Evolutionary conservation across 2,797 vertebrate genomes (phyloP).

Genomic region (Peromyscus aztecus): DNA sequence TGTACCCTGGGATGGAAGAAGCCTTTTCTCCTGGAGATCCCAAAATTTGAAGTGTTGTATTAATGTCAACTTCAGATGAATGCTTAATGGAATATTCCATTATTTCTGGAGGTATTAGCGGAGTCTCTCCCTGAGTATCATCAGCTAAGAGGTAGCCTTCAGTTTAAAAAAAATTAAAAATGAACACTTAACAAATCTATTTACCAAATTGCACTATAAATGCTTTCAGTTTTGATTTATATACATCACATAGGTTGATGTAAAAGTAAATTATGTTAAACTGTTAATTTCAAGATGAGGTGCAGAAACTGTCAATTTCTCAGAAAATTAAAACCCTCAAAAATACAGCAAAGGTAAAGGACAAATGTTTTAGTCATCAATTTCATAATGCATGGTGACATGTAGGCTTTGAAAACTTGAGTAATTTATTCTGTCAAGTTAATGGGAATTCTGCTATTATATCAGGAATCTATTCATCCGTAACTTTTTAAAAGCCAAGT

Average conservation of each 20-base stretch:
- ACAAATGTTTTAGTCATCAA: constrained; percentile 72
- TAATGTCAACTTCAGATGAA: constrained; percentile 98
- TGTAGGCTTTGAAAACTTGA: constrained; percentile 63
- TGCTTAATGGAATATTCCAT: constrained; percentile 99
- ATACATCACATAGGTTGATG: constrained; percentile 81
- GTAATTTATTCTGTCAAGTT: constrained; percentile 58
- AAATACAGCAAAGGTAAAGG: constrained; percentile 66
- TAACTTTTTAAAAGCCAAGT: constrained; percentile 61
- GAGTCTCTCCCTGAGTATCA: constrained; percentile 99
- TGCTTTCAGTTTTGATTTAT: constrained; percentile 81
- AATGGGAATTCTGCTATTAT: constrained; percentile 56
- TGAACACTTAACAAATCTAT: constrained; percentile 85
- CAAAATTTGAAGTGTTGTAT: constrained; percentile 98
- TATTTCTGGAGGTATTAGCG: constrained; percentile 98
- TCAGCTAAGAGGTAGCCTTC: constrained; percentile 97
- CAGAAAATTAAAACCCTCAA: constrained; percentile 74
- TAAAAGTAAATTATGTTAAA: constrained; percentile 77
- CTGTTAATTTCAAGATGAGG: constrained; percentile 73
- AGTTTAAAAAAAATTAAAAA: constrained; percentile 87
- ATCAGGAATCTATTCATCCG: constrained; percentile 47
- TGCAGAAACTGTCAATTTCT: constrained; percentile 71
- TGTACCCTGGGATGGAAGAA: constrained; percentile 98
- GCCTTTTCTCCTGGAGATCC: constrained; percentile 99
- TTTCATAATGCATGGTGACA: constrained; percentile 69
- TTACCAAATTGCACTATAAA: constrained; percentile 82